These are phyloP conservation scores for Cosmia trapezina DNA, from an alignment of 2,888 invertebrate genomes.

Conservation along the genomic window DNA sequence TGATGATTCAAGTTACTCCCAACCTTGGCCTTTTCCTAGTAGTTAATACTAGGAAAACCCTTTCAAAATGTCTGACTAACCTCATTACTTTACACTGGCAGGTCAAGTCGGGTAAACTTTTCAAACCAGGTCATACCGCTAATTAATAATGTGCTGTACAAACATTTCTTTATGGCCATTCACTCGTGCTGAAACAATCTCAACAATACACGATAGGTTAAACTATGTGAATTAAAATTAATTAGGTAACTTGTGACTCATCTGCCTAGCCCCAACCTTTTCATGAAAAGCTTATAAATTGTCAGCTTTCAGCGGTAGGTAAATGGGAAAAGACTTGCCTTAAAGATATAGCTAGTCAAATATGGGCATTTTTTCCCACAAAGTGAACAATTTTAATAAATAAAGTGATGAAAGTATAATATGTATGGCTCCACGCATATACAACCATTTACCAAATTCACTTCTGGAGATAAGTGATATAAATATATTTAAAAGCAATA, in stretches of 20 bases:
- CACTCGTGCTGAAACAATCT: background rate
- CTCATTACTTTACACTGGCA: background rate
- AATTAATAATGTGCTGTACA: slow-evolving; percentile 19
- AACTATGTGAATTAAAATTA: background rate
- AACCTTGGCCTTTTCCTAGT: no score
- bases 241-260: background rate
- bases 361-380: no score
- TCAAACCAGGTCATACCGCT: slow-evolving; percentile 35
- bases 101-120: background rate
- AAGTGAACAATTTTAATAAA: no score
- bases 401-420: no score
- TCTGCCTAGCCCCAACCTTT: background rate
- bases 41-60: background rate
- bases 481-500: no score
- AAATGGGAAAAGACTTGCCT: background rate
- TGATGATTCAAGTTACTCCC: background rate
- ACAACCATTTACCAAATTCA: no score
- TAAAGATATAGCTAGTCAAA: no score
- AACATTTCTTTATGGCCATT: slow-evolving; percentile 2
- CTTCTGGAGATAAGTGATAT: no score
- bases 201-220: background rate
- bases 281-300: slow-evolving; percentile 10
- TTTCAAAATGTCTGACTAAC: slow-evolving; percentile 2
- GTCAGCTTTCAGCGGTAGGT: background rate
- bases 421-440: no score